Base-by-base conservation (phyloP, 2,888 invertebrate genomes). In the Diadegma fenestrale region DNA sequence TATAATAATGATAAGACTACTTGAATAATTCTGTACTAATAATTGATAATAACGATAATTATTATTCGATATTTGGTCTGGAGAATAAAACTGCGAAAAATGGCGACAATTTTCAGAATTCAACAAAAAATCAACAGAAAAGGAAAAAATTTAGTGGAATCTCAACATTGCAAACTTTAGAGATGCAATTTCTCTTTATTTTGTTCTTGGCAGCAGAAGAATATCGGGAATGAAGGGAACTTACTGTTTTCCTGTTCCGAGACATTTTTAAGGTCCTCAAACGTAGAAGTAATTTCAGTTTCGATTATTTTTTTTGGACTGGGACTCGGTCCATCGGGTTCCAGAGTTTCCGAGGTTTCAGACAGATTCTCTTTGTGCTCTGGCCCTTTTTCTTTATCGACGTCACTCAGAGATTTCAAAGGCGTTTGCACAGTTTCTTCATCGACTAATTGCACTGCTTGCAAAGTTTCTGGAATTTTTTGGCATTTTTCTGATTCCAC, bases 201-300 rank as follows among this genome's bases (percentile, higher is more conserved):
- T 37, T 8, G 10, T 37, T 10, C 0, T 37, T 37, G 1, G 37
- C 19, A 19, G n/a, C 7, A 1, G 8, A 5, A 51, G 19, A 51
- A 7, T n/a, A 19, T n/a, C n/a, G 0, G 19, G 7, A 51, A 7
- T 1, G 2, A 7, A 51, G 7, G 26, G n/a, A 58, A 58, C 58
- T 58, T 58, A 58, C 58, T 58, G 58, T 26, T 58, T 26, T 58
- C 58, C 14, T 58, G 58, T 58, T 58, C 58, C 2, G 58, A 1
- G 14, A 58, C 58, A 58, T 58, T 58, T 58, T 58, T 58, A 4
- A 12, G 5, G 14, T 58, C 26, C 26, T 1, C 26, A 58, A 26
- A 10, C 0, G 12, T 5, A 26, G 26, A 58, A 26, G 12, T 5
- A 0, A 26, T 14, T 58, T 58, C 26, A 26, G 5, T 14, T 22